Evolutionary conservation across 2,888 invertebrate genomes (phyloP), one percentile per base, ranked within the genome.

Genomic region (Leptopterna dolabrata): DNA sequence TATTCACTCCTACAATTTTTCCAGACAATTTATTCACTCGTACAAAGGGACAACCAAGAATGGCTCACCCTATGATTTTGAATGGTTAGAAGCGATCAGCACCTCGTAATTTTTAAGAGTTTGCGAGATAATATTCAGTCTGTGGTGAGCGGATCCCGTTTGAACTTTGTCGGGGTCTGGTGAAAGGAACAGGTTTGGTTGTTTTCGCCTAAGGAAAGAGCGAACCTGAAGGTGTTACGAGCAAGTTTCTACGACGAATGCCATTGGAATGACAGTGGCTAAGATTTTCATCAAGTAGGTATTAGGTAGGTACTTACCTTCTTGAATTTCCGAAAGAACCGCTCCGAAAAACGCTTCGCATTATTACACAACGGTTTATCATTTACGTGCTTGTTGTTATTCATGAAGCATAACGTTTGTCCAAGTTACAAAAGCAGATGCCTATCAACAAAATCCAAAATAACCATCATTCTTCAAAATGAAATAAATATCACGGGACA

Each of bases 101-200:
- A 63, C 63, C 63, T 63, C 63, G 63, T 63, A 63, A 63, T 63
- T 63, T 24, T 63, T 63, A 19, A 24, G 63, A 63, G 63, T 63
- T 63, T 63, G 63, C 19, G 7, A 63, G 63, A 63, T 63, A 63
- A 27, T 63, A 63, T 63, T 63, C 27, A 0, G 11, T 24, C 63
- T 27, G 24, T 9, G 24, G 13, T 13, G 0, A 27, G 9, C 63
- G 63, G 36, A 76, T 76, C 76, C 76, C 36, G 76, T 76, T 76
- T 76, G 76, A 76, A 76, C 76, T 76, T 76, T 36, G 76, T 19
- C 63, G 63, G 36, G 76, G 76, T 76, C 76, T 29, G 36, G 36
- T 76, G 76, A 76, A 76, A 76, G 76, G 76, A 76, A 76, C 76
- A 76, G 76, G 76, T 76, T 76, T 76, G 76, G 43, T 19, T 30